Evolutionary conservation across 2,113 vertebrate genomes (phyloP), one percentile per base, ranked within the genome.

Genomic region (Dunckerocampus dactyliophorus): DNA sequence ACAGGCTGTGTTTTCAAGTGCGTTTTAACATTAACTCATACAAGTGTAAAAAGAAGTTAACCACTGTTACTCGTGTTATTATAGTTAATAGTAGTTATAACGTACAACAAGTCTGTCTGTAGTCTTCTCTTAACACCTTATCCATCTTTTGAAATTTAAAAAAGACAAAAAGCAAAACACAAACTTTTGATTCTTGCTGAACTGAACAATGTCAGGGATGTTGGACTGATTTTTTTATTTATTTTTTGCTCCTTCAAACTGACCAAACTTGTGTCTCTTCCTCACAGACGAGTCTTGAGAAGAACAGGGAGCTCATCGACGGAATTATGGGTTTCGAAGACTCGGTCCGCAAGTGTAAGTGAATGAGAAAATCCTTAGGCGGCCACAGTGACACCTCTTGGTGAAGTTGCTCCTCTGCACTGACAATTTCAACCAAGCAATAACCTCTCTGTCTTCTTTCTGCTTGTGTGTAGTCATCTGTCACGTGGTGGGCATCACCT

Each of bases 401-500:
- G 37, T 39, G 9, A 39, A 9, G 2, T 39, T 39, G 37, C 9
- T 37, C 6, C 34, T 37, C 1, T 37, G 34, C 34, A 17, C 8
- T 12, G 19, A 50, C 11, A 50, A 14, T 14, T n/a, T 17, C 9
- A 20, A 3, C 14, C 19, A 15, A 9, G 22, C 17, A 14, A 6
- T 3, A 34, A 5, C 3, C 9, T 22, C n/a, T 59, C 17, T 13
- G 37, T 63, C 1, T 1, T 62, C 55, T 37, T 70, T 37, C 34
- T 47, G 34, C 28, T 59, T 17, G 60, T 70, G 17, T 71, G 8
- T 84, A 97, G 95, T 97, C 67, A 95, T 97, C 81, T 97, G 95
- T 62, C 95, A 97, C 0, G 95, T 97, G 0, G 94, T 96, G 75
- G 95, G 95, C 42, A 96, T 97, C 88, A 97, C 95, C 0, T 97